A percentile compares a stretch with the other conserved stretches of the same genome.
Conservation (phyloP, 1,140 invertebrate species). For the Philotrypesis tridentata region DNA sequence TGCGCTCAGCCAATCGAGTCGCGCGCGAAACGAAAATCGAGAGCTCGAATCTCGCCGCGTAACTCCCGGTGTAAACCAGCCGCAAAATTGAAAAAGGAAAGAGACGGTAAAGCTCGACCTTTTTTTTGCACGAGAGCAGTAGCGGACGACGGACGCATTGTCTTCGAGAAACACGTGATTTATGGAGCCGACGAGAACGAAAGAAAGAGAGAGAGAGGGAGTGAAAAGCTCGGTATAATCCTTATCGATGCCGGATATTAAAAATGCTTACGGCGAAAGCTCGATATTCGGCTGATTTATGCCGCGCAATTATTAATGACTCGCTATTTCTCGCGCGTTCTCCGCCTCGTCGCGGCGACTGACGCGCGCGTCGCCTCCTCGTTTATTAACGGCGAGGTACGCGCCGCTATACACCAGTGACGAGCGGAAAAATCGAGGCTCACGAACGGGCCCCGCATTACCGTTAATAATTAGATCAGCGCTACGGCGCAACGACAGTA, state of each 20-base stretch:
- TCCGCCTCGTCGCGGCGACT: no score
- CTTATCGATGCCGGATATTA: neutral
- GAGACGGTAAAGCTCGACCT: neutral
- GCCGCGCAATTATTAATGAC: neutral
- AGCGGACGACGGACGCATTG: neutral
- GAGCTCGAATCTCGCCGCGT: neutral
- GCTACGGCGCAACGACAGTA: neutral
- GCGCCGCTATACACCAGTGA: no score
- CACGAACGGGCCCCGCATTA: neutral
- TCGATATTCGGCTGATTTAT: neutral
- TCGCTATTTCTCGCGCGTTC: neutral
- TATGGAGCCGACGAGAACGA: neutral
- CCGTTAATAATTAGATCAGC: neutral
- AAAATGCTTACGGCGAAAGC: neutral
- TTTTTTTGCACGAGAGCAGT: neutral
- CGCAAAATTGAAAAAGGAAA: neutral
- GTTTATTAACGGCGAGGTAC: no score
- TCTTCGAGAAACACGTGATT: neutral
- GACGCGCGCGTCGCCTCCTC: no score
- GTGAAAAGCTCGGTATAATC: neutral
- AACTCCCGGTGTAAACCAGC: neutral
- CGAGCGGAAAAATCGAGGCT: neutral
- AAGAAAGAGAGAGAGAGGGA: no score
- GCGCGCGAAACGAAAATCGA: neutral
- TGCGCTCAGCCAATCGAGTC: neutral